phyloP scores from a whole-genome alignment of 1,140 invertebrate species.

The Drosophila equinoxialis region DNA sequence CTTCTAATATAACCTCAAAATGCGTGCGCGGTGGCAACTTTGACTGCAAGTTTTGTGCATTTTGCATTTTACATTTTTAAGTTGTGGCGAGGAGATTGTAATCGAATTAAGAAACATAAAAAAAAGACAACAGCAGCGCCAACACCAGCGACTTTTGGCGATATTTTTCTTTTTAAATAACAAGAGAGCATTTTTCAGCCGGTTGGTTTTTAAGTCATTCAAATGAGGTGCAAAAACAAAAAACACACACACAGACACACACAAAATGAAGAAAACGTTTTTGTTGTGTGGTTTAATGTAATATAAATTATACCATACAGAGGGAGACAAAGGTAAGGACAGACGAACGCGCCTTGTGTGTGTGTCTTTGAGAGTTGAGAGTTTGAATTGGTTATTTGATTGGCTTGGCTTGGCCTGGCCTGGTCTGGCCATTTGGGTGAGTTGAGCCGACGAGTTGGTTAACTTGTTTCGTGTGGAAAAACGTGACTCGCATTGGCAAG shows the following conservation, averaged over 20 bases:
- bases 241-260: too few relatives aligned
- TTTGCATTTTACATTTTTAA: slow-evolving; percentile 24
- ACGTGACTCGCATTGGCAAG: slow-evolving; percentile 78
- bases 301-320: slow-evolving; percentile 71
- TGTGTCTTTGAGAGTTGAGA: not conserved
- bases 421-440: slow-evolving; percentile 12
- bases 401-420: slow-evolving; percentile 1
- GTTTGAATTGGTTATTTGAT: slow-evolving; percentile 14
- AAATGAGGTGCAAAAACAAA: slow-evolving; percentile 58
- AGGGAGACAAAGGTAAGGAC: not conserved
- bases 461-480: slow-evolving; percentile 67
- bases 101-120: slow-evolving; percentile 45
- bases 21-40: slow-evolving; percentile 23
- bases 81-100: slow-evolving; percentile 51
- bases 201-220: slow-evolving; percentile 34
- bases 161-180: slow-evolving; percentile 39
- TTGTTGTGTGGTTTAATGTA: slow-evolving; percentile 54
- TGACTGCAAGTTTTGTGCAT: slow-evolving; percentile 13
- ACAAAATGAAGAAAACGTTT: not conserved
- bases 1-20: slow-evolving; percentile 10
- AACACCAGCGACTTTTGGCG: slow-evolving; percentile 24
- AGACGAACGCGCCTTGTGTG: not conserved
- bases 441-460: slow-evolving; percentile 29
- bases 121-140: slow-evolving; percentile 22
- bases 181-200: slow-evolving; percentile 16